Conservation (phyloP, 2,797 vertebrate genomes). For the Percopsis omiscomaycus region DNA sequence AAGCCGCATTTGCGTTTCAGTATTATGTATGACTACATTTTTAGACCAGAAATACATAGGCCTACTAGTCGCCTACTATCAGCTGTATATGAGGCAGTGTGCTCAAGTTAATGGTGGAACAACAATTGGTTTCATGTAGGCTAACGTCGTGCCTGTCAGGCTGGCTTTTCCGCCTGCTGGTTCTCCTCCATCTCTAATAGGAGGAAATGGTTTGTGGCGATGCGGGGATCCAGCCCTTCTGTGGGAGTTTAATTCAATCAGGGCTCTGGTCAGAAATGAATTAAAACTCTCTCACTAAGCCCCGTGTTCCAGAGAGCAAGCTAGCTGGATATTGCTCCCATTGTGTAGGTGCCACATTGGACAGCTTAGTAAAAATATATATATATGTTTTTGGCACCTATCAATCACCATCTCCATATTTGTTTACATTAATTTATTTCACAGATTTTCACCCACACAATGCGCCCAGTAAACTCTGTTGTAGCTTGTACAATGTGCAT, state of each 20-base stretch:
- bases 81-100: no score
- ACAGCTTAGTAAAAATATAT: conserved; percentile 44
- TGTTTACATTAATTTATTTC: conserved; percentile 55
- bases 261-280: conserved; percentile 74
- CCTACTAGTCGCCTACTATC: no score
- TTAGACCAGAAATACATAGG: no score
- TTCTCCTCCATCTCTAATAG: conserved; percentile 68
- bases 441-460: conserved; percentile 56
- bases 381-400: conserved; percentile 61
- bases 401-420: conserved; percentile 58
- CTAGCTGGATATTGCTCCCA: conserved; percentile 49
- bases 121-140: conserved; percentile 21
- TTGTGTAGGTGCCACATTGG: conserved; percentile 54
- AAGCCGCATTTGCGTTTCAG: no score
- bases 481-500: conserved; percentile 10
- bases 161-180: conserved; percentile 47
- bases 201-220: conserved; percentile 72
- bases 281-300: conserved; percentile 75
- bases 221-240: conserved; percentile 68
- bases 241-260: conserved; percentile 79
- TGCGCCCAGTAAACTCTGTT: conserved; percentile 25
- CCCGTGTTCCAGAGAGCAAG: conserved; percentile 56
- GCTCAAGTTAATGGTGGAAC: conserved; percentile 11
- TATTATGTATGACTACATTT: no score
- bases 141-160: conserved; percentile 11